These are phyloP conservation scores for Eristalinus sepulchralis DNA, from an alignment of 2,888 invertebrate species.

Conservation along the genomic window DNA sequence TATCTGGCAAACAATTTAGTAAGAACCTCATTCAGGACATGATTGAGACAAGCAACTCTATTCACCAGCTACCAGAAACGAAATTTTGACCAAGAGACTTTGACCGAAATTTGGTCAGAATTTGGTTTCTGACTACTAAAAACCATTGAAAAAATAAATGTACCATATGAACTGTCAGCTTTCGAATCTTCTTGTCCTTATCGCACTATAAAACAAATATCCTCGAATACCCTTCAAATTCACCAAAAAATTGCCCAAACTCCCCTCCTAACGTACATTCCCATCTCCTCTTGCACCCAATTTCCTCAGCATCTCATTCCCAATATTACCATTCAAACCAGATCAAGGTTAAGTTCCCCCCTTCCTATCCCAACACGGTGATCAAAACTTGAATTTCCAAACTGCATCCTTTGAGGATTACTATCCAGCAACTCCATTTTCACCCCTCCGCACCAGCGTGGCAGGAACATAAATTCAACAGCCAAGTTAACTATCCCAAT, in stretches of 20 bases:
- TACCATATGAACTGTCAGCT: too few species aligned
- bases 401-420: neutral
- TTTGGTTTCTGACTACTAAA: too few species aligned
- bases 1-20: too few species aligned
- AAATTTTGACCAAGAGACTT: too few species aligned
- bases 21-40: too few species aligned
- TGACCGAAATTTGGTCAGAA: too few species aligned
- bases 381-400: neutral
- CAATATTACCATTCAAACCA: neutral
- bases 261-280: neutral
- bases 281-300: neutral
- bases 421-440: neutral
- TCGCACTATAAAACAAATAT: too few species aligned
- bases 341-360: neutral
- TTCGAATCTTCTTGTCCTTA: too few species aligned
- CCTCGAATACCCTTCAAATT: neutral
- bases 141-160: too few species aligned
- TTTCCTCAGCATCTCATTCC: too few species aligned
- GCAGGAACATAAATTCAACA: neutral
- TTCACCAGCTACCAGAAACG: too few species aligned
- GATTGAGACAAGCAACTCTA: too few species aligned
- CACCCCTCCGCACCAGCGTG: neutral
- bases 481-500: slow-evolving; percentile 1
- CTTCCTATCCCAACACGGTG: neutral
- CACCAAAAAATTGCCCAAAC: neutral